Percentiles rank a stretch among this genome's conserved stretches.
Conservation (phyloP, 2,113 vertebrate species). For the Anolis carolinensis region DNA sequence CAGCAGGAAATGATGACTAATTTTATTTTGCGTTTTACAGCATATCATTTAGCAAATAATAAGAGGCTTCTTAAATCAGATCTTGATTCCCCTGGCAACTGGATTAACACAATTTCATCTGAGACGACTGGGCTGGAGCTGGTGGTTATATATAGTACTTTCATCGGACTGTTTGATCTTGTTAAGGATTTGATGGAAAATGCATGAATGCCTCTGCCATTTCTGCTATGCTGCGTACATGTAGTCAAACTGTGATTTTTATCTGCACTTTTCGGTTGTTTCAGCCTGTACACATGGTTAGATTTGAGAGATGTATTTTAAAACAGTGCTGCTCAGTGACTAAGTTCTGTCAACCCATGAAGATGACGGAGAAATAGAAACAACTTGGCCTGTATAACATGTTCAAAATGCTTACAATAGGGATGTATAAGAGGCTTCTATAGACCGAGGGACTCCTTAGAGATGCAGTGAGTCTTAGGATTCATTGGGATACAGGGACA, state of each 20-base stretch:
- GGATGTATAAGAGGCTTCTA: not conserved
- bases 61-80: slow-evolving; percentile 29
- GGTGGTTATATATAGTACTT: not conserved
- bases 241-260: not conserved
- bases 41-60: slow-evolving; percentile 22
- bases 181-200: slow-evolving; percentile 15
- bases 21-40: slow-evolving; percentile 36
- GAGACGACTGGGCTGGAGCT: not conserved
- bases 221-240: not conserved
- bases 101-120: not conserved
- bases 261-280: not conserved
- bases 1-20: slow-evolving; percentile 7
- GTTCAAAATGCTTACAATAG: not conserved
- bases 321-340: slow-evolving; percentile 14
- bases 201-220: not conserved
- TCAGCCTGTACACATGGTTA: not conserved
- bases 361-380: not conserved
- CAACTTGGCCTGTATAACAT: not conserved
- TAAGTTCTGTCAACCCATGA: not conserved
- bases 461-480: not conserved
- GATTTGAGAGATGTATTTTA: slow-evolving; percentile 22
- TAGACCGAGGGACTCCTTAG: not conserved
- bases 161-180: not conserved
- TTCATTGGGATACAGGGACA: not conserved
- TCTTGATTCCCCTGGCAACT: slow-evolving; percentile 14